Percentiles rank a stretch among this genome's conserved stretches.
phyloP scores from a whole-genome alignment of 2,888 invertebrate species.

The Cantharis nigra region DNA sequence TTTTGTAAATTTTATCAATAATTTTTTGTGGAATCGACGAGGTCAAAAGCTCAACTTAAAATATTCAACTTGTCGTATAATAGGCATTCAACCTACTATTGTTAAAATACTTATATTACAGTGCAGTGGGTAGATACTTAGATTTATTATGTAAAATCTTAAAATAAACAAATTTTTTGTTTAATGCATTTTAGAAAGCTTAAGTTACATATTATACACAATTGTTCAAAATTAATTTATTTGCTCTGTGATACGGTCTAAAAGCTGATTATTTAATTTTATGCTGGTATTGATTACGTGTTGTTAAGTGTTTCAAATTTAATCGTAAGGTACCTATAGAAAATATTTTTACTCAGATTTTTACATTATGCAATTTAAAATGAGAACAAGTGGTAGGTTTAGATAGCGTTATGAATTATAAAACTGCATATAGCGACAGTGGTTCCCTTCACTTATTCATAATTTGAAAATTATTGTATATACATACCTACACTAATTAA shows the following conservation, averaged over 20 bases:
- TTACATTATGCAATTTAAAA: neutral
- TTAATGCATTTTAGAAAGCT: conserved; percentile 2
- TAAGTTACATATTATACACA: neutral
- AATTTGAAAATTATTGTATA: neutral
- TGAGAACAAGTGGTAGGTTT: neutral
- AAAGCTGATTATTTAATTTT: neutral
- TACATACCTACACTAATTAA: neutral
- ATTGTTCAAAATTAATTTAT: neutral
- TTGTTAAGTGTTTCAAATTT: neutral
- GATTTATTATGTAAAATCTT: neutral
- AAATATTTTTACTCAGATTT: neutral
- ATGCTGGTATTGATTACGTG: neutral
- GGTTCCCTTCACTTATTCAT: neutral
- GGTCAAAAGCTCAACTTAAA: neutral
- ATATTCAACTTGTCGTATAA: neutral
- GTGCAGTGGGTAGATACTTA: neutral
- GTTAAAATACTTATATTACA: neutral
- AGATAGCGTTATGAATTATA: neutral
- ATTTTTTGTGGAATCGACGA: neutral
- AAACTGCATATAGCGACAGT: neutral
- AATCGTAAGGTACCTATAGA: neutral
- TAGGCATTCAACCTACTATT: neutral
- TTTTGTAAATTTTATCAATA: too few relatives aligned
- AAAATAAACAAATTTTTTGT: neutral
- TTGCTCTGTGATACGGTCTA: neutral